These are phyloP conservation scores for Pristionchus maxplancki DNA, from an alignment of 2,888 invertebrate genomes.

Conservation along the genomic window DNA sequence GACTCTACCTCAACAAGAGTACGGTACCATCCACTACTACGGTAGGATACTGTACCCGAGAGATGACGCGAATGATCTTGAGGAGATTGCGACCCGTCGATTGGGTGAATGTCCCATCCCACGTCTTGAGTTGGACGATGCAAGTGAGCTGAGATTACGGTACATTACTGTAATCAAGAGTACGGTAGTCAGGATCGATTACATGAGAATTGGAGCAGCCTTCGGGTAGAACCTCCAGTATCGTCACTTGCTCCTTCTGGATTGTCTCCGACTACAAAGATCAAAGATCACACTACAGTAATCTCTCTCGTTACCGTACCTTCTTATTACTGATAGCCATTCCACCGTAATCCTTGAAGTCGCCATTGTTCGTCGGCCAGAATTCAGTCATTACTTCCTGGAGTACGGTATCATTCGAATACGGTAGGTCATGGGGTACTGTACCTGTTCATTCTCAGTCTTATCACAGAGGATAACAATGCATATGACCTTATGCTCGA, in stretches of 20 bases:
- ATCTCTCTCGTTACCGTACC: not conserved
- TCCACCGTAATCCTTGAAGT: not conserved
- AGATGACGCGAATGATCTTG: constrained; percentile 23
- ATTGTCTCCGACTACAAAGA: not conserved
- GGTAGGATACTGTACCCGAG: not conserved
- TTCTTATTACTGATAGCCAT: not conserved
- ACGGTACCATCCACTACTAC: too few relatives aligned
- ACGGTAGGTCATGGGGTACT: too few relatives aligned
- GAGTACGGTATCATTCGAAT: not conserved
- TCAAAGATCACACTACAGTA: not conserved
- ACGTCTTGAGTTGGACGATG: not conserved
- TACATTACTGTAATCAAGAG: not conserved
- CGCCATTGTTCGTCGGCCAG: not conserved
- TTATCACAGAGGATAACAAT: not conserved
- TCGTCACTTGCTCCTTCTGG: not conserved
- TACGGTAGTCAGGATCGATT: not conserved
- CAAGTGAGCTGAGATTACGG: not conserved
- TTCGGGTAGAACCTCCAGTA: constrained; percentile 16
- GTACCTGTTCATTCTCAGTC: constrained; percentile 16
- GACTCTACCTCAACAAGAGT: not conserved
- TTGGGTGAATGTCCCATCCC: not conserved
- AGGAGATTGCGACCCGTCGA: constrained; percentile 20
- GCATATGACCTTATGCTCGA: not conserved
- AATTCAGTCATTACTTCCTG: constrained; percentile 13
- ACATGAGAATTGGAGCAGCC: constrained; percentile 33